Percentiles rank a stretch among this genome's conserved stretches.
Conservation (phyloP, 2,888 invertebrate genomes). For the Tenthredo scrophulariae region DNA sequence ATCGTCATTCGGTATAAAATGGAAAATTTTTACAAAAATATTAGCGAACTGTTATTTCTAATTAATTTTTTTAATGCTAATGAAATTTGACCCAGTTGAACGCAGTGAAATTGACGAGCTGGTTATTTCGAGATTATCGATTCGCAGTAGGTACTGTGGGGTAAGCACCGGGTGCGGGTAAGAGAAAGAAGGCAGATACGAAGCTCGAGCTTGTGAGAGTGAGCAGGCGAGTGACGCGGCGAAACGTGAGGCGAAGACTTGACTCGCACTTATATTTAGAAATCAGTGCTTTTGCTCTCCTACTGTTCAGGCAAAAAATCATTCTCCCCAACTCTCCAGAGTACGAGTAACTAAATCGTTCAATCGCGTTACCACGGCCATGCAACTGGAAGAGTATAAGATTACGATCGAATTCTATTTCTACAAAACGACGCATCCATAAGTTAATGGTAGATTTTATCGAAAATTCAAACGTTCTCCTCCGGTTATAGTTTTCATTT, state of each 20-base stretch:
- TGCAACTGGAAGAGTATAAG: not conserved
- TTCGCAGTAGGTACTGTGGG: slow-evolving; percentile 52
- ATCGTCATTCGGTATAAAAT: not conserved
- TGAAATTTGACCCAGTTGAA: slow-evolving; percentile 64
- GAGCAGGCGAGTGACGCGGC: slow-evolving; percentile 53
- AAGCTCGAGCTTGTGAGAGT: slow-evolving; percentile 59
- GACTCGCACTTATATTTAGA: slow-evolving; percentile 52
- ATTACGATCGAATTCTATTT: not conserved
- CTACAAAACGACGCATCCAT: not conserved
- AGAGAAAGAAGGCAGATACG: slow-evolving; percentile 53
- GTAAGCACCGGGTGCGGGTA: slow-evolving; percentile 49
- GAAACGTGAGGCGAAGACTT: slow-evolving; percentile 41
- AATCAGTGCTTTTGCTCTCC: slow-evolving; percentile 46
- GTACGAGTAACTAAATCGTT: not conserved
- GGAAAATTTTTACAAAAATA: not conserved
- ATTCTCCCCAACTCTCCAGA: not conserved
- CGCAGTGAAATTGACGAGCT: slow-evolving; percentile 61
- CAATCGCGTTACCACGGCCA: not conserved
- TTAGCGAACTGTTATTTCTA: not conserved
- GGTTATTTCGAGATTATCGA: slow-evolving; percentile 61
- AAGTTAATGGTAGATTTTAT: not conserved
- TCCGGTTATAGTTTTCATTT: not conserved
- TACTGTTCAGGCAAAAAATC: slow-evolving; percentile 31
- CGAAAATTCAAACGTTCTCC: not conserved
- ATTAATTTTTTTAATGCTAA: not conserved